A percentile compares a stretch with the other conserved stretches of the same genome.
These are phyloP conservation scores for Oostethus manadensis DNA, from an alignment of 2,113 vertebrate genomes.

Conservation along the genomic window DNA sequence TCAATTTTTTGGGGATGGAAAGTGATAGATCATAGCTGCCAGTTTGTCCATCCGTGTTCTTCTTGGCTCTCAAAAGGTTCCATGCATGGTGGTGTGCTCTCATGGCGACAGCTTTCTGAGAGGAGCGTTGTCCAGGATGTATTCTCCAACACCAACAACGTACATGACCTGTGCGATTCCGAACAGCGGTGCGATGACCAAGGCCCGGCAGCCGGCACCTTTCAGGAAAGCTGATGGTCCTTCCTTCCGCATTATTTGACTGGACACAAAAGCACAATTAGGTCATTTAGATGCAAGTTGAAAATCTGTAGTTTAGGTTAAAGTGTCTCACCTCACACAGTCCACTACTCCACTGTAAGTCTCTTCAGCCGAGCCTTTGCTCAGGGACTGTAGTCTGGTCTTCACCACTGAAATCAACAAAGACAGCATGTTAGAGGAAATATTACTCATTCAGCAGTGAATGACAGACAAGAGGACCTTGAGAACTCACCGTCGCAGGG, in stretches of 20 bases:
- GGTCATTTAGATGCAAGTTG: neutral
- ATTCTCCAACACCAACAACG: constrained; percentile 75
- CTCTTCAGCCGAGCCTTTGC: constrained; percentile 74
- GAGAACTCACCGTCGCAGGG: constrained; percentile 74
- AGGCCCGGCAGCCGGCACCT: constrained; percentile 74
- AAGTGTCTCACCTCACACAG: constrained; percentile 61
- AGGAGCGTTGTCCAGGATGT: constrained; percentile 66
- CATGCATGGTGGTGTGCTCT: neutral
- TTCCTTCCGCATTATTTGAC: constrained; percentile 75
- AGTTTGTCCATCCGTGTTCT: constrained; percentile 4
- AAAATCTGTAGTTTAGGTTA: neutral
- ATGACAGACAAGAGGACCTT: neutral
- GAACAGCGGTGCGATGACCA: constrained; percentile 80
- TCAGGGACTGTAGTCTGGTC: constrained; percentile 76
- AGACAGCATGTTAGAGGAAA: neutral
- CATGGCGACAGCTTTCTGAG: constrained; percentile 51
- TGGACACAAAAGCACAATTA: constrained; percentile 30
- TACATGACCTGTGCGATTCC: constrained; percentile 82
- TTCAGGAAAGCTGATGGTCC: constrained; percentile 78
- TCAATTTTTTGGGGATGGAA: constrained; percentile 14
- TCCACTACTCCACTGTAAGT: constrained; percentile 73
- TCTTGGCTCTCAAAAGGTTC: neutral
- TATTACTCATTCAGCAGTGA: too few species aligned
- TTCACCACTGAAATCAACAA: constrained; percentile 69
- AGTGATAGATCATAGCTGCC: constrained; percentile 50